Percentiles rank a stretch among this genome's conserved stretches.
Conservation (phyloP, 2,888 invertebrate species). For the Polyploca ridens region DNA sequence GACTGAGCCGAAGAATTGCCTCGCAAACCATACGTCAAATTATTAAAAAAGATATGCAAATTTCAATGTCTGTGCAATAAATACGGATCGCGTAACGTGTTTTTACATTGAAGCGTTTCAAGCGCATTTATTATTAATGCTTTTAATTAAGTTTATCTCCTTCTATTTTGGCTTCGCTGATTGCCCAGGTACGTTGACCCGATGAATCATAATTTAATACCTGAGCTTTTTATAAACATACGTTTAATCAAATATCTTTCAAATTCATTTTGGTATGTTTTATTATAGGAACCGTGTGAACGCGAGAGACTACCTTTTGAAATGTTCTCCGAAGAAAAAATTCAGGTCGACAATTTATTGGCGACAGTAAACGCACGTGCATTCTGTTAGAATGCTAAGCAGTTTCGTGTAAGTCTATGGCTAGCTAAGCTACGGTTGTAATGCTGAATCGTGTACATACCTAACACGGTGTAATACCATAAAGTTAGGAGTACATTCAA, state of each 20-base stretch:
- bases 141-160: slow-evolving; percentile 78
- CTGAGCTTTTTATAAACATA: slow-evolving; percentile 31
- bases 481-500: slow-evolving; percentile 27
- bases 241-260: slow-evolving; percentile 21
- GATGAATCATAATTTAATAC: slow-evolving; percentile 51
- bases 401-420: slow-evolving; percentile 71
- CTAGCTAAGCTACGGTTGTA: slow-evolving; percentile 45
- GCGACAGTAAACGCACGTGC: slow-evolving; percentile 64
- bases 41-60: slow-evolving; percentile 77
- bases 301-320: slow-evolving; percentile 54
- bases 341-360: slow-evolving; percentile 77
- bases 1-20: slow-evolving; percentile 43
- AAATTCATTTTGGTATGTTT: slow-evolving; percentile 30
- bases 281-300: slow-evolving; percentile 59
- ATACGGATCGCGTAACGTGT: slow-evolving; percentile 61
- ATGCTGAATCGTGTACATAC: slow-evolving; percentile 30
- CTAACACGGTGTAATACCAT: slow-evolving; percentile 18
- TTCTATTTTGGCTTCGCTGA: slow-evolving; percentile 70
- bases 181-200: slow-evolving; percentile 63
- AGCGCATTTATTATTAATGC: slow-evolving; percentile 76
- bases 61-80: slow-evolving; percentile 59
- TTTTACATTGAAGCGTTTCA: slow-evolving; percentile 61
- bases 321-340: slow-evolving; percentile 68
- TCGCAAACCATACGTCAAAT: slow-evolving; percentile 63
- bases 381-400: slow-evolving; percentile 80